Percentiles rank a stretch among this genome's conserved stretches.
phyloP scores from a whole-genome alignment of 2,797 vertebrate species.

The Oceanodroma leucorhoa region DNA sequence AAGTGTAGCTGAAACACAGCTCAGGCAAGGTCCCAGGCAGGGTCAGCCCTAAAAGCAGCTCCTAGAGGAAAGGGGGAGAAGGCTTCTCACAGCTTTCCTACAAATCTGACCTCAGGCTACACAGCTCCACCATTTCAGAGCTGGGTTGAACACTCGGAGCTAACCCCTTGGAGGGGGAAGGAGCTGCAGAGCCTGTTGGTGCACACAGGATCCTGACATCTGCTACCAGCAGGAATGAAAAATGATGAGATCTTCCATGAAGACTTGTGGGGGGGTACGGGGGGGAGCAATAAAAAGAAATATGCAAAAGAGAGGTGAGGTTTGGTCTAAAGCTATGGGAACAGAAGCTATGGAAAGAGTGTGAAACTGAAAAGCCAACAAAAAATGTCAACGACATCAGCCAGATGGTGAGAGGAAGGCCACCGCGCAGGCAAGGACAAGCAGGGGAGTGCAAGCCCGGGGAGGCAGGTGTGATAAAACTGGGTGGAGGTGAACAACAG shows the following conservation, averaged over 20 bases:
- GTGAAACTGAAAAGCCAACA: not conserved
- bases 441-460: accelerated
- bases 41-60: not conserved
- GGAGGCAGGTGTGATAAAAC: not conserved
- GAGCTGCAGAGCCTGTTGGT: not conserved
- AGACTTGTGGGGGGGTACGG: not conserved
- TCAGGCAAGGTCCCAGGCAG: not conserved
- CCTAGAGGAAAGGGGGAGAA: not conserved
- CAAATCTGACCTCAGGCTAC: not conserved
- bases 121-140: not conserved
- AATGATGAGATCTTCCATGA: not conserved
- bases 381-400: not conserved
- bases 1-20: not conserved
- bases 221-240: not conserved
- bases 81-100: not conserved
- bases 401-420: not conserved
- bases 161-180: not conserved
- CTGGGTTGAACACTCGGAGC: not conserved
- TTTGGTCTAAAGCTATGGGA: not conserved
- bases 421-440: not conserved
- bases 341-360: not conserved
- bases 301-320: not conserved
- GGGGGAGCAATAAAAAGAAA: not conserved
- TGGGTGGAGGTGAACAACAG: not conserved
- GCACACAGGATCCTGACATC: not conserved